Base-by-base conservation (phyloP, 2,113 vertebrate species). In the Poecilia latipinna region DNA sequence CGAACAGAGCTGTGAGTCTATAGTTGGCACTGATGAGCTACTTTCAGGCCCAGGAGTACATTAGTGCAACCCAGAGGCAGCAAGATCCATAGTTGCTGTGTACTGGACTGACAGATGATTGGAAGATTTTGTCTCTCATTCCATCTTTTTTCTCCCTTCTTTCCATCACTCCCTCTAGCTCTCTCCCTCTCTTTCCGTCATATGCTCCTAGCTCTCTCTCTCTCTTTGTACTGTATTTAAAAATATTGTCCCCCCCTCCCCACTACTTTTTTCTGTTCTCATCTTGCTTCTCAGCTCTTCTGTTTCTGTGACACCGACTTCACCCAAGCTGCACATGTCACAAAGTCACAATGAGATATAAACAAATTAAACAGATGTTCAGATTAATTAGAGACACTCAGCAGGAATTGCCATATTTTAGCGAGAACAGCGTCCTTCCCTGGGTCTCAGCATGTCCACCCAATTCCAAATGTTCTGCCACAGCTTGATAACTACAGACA, bases 331-430 rank as follows among this genome's bases (percentile, higher is more conserved):
- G 79, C 92, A 82, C 75, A 6, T 86, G 80, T 90, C 86, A 85
- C 86, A 75, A 82, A 79, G 73, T 83, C 82, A 82, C 82, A 77
- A 69, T 65, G 70, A 89, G 82, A 89, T 83, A 92, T 75, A 39
- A 85, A 84, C 69, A 84, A 91, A 91, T 94, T 86, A 90, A 91
- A 89, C 84, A 90, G 83, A 83, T 80, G 42, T 76, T 87, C 57
- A 64, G 65, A 89, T 89, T 92, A 86, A 89, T 88, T 74, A 84
- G 72, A 68, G 42, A 72, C 68, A 68, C 42, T 80, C 73, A 70
- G 57, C n/a, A 39, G 70, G 62, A 81, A 79, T 74, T 70, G 85
- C 66, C 72, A 78, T 31, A 35, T 75, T 84, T 90, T 42, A 3
- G 61, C 28, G 51, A 77, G 69, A 77, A 48, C 61, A 13, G 66